phyloP scores from a whole-genome alignment of 2,797 vertebrate species.

The Amniataba percoides region DNA sequence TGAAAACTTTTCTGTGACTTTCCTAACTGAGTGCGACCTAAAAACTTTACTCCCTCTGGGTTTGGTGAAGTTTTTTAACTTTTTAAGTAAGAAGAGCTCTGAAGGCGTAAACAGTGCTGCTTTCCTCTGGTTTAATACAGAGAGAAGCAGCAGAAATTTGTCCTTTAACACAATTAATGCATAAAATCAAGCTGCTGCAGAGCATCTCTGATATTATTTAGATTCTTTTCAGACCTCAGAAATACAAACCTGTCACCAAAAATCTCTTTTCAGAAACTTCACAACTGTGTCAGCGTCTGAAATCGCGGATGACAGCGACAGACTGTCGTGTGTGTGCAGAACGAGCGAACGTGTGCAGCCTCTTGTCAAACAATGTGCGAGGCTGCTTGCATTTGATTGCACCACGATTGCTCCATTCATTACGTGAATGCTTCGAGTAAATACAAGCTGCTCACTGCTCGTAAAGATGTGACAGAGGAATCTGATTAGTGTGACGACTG shows the following conservation, averaged over 20 bases:
- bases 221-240: neutral
- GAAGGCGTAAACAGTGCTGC: neutral
- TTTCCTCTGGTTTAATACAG: neutral
- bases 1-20: neutral
- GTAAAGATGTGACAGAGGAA: conserved; percentile 21
- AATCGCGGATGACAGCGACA: neutral
- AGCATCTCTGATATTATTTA: fast-evolving
- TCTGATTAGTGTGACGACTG: conserved; percentile 26
- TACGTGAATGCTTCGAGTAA: conserved; percentile 20
- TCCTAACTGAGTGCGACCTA: neutral
- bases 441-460: conserved; percentile 23
- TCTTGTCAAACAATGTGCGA: conserved; percentile 36
- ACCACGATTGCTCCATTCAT: conserved; percentile 45
- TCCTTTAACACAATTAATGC: neutral
- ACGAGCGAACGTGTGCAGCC: conserved; percentile 6
- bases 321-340: neutral
- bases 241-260: neutral
- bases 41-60: neutral
- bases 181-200: neutral
- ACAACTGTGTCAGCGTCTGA: neutral
- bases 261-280: neutral
- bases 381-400: conserved; percentile 46
- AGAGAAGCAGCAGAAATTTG: neutral
- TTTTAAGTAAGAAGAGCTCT: neutral
- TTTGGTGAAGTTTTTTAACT: conserved; percentile 6